Evolutionary conservation across 2,888 invertebrate species (phyloP), one percentile per base, ranked within the genome.

Genomic region (Sceliomorpha sp.): DNA sequence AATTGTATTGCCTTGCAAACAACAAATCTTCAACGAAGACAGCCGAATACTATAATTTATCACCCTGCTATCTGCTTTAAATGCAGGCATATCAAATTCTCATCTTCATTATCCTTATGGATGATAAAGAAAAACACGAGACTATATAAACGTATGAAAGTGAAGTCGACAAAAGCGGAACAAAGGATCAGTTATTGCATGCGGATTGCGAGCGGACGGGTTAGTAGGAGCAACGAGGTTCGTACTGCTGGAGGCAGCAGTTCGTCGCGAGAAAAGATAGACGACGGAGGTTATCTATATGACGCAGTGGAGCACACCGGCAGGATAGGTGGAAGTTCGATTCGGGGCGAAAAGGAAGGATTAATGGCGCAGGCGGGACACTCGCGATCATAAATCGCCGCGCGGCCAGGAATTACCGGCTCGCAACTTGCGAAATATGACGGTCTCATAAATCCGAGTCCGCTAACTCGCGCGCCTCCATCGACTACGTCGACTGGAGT

Each of bases 381-480:
- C 88, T 80, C 88, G 84, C 84, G 84, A 89, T 88, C 89, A 90
- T 90, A 90, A 90, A 90, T 90, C 90, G 89, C 88, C 80, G 76
- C 80, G 77, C 88, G 88, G 88, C 89, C 89, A 90, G 90, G 89
- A 90, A 90, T 90, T 90, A 90, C 90, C 89, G 89, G 89, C 90
- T 89, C 88, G 90, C 90, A 90, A 90, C 89, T 90, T 90, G 89
- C 90, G 89, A 90, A 90, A 90, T 90, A 90, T 90, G 90, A 90
- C 90, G 90, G 89, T 85, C 88, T 90, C 90, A 90, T 90, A 90
- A 90, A 90, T 90, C 87, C 84, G 82, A 87, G 87, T 79, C 79
- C 84, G 88, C 87, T 83, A 85, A 88, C 86, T 83, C 76, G 80
- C 74, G 79, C 85, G 85, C 82, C 77, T 79, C 82, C 76, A 80